A percentile compares a stretch with the other conserved stretches of the same genome.
Conservation (phyloP, 2,888 invertebrate genomes). For the Boloria selene region DNA sequence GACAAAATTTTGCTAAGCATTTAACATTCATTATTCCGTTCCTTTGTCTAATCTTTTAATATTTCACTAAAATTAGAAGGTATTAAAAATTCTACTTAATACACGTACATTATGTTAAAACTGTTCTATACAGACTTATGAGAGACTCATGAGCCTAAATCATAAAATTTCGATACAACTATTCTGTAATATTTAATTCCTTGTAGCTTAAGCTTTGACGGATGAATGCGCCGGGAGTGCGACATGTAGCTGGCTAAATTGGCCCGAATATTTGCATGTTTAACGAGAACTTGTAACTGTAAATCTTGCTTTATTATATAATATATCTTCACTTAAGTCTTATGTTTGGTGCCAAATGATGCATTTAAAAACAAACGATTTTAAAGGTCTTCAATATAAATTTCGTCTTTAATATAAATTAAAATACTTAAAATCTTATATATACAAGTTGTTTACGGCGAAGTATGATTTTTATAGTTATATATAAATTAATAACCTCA, state of each 20-base stretch:
- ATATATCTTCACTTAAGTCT: conserved; percentile 6
- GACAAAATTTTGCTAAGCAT: background rate
- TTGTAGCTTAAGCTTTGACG: conserved; percentile 25
- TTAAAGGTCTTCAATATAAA: too few relatives aligned
- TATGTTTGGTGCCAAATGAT: conserved; percentile 1
- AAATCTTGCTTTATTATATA: conserved; percentile 14
- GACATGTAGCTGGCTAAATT: conserved; percentile 25
- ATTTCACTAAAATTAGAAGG: too few relatives aligned
- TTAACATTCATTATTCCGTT: background rate
- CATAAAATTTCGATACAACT: background rate
- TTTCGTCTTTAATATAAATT: too few relatives aligned
- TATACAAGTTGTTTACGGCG: too few relatives aligned
- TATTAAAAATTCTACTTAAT: too few relatives aligned
- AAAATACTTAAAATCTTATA: too few relatives aligned
- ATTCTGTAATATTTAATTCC: conserved; percentile 18
- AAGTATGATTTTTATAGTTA: too few relatives aligned
- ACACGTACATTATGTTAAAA: too few relatives aligned
- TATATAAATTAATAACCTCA: too few relatives aligned
- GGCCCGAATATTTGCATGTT: conserved; percentile 16
- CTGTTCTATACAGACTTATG: background rate
- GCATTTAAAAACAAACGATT: background rate
- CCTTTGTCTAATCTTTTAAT: too few relatives aligned
- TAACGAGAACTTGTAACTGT: conserved; percentile 18
- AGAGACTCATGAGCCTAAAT: background rate
- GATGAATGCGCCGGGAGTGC: conserved; percentile 19